Evolutionary conservation across 1,140 invertebrate species (phyloP).

Genomic region (Zaprionus camerounensis): DNA sequence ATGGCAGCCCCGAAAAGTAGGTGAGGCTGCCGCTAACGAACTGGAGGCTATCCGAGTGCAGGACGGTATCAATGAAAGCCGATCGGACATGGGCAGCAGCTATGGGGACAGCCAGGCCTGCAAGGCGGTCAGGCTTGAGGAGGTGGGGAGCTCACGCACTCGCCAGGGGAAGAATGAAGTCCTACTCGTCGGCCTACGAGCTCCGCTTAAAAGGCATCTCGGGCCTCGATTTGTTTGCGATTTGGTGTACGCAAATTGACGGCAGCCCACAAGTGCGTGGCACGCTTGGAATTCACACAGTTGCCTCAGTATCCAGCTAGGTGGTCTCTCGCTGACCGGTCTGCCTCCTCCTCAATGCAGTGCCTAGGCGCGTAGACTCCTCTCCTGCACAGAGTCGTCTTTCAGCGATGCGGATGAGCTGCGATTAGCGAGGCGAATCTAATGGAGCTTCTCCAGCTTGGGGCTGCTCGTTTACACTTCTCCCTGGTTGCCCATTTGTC

Average conservation of each 20-base stretch:
- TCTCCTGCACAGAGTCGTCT: neutral
- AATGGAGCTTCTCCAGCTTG: conserved; percentile 24
- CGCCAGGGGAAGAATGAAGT: conserved; percentile 1
- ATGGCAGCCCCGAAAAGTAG: conserved; percentile 66
- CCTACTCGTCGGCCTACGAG: conserved; percentile 28
- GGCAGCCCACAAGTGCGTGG: conserved; percentile 38
- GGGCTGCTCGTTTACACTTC: conserved; percentile 16
- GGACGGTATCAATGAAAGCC: conserved; percentile 68
- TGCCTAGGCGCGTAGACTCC: neutral
- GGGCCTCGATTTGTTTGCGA: conserved; percentile 71
- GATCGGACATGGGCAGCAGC: conserved; percentile 74
- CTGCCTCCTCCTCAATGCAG: neutral
- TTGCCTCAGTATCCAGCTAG: conserved; percentile 38
- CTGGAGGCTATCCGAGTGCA: conserved; percentile 31
- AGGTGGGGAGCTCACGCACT: conserved; percentile 62
- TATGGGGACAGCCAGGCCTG: conserved; percentile 60
- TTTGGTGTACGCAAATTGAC: conserved; percentile 72
- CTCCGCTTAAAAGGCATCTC: conserved; percentile 56
- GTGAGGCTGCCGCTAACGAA: conserved; percentile 65
- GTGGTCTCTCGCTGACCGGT: conserved; percentile 46
- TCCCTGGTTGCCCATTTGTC: conserved; percentile 55
- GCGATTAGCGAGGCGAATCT: conserved; percentile 49
- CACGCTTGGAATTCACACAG: conserved; percentile 38
- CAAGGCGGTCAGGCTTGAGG: conserved; percentile 43
- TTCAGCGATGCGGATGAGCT: conserved; percentile 32